phyloP scores from a whole-genome alignment of 2,888 invertebrate species.

The Metellina segmentata region DNA sequence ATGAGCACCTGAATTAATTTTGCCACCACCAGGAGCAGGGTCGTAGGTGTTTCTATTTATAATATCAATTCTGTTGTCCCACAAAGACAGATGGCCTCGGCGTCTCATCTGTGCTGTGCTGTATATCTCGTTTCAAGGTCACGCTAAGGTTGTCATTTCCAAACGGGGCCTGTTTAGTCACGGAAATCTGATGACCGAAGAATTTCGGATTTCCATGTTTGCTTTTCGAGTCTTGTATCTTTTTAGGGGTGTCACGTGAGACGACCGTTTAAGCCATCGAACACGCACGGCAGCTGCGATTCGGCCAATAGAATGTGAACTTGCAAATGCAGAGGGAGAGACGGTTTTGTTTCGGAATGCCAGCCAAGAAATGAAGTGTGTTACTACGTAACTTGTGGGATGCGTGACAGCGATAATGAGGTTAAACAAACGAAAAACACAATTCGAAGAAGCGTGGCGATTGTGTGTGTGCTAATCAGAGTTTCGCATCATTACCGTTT shows the following conservation, averaged over 20 bases:
- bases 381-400: neutral
- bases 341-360: neutral
- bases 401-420: neutral
- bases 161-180: neutral
- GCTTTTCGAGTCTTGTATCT: no score
- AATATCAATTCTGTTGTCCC: constrained; percentile 68
- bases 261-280: no score
- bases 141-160: no score
- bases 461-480: neutral
- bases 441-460: neutral
- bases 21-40: neutral
- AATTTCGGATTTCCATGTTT: no score
- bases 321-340: neutral
- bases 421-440: neutral
- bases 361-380: neutral
- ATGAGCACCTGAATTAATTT: constrained; percentile 42
- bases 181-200: neutral
- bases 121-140: constrained; percentile 61
- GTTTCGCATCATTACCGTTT: no score
- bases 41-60: constrained; percentile 55
- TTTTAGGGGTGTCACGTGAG: no score
- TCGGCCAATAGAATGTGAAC: no score
- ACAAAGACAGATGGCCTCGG: constrained; percentile 50
- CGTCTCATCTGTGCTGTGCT: neutral
- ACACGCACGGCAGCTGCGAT: no score